phyloP scores from a whole-genome alignment of 2,888 invertebrate species.

The Schizaphis graminum region DNA sequence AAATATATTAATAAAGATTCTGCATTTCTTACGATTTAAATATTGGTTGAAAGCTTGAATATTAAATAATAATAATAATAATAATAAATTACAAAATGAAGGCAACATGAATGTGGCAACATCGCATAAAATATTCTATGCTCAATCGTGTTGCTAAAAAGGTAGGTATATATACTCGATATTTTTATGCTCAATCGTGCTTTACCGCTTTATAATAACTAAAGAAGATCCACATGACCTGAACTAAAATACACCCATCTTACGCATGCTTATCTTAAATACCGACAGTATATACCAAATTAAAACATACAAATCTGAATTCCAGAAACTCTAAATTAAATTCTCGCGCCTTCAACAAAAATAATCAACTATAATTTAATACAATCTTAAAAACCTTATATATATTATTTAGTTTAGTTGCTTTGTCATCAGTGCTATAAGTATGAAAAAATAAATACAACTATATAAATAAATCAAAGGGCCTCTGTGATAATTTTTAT shows the following conservation, averaged over 20 bases:
- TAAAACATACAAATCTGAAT: background rate
- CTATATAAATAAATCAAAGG: background rate
- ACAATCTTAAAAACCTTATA: background rate
- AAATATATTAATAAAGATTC: too few species aligned
- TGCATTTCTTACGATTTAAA: too few species aligned
- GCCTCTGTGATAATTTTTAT: background rate
- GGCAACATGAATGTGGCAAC: too few species aligned
- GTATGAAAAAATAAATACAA: background rate
- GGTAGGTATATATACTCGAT: too few species aligned
- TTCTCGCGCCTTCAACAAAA: background rate
- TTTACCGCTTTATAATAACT: too few species aligned
- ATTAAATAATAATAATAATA: too few species aligned
- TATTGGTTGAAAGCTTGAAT: too few species aligned
- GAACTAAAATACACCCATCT: background rate
- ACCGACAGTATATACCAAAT: background rate
- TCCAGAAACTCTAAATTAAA: background rate
- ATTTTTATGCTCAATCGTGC: too few species aligned
- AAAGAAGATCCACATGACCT: background rate
- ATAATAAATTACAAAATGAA: too few species aligned
- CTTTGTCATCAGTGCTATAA: background rate
- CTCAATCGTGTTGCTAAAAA: too few species aligned
- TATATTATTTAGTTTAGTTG: background rate
- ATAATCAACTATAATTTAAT: background rate
- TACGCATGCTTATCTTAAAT: background rate
- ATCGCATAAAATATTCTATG: too few species aligned